Conservation (phyloP, 2,113 vertebrate genomes). For the Campylomormyrus numenius region DNA sequence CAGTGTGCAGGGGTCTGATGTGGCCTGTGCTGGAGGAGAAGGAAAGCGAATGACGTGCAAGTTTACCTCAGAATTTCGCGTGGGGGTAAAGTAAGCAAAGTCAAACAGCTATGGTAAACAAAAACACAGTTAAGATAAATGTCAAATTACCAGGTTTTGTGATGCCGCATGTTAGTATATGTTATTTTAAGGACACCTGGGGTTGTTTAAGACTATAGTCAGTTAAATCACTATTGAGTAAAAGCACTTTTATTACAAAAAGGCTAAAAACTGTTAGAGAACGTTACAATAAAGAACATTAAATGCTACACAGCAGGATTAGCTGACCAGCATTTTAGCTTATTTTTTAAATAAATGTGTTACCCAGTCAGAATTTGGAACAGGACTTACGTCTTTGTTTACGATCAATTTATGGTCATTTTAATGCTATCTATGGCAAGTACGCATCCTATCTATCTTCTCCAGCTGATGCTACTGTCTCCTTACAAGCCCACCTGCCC, state of each 20-base stretch:
- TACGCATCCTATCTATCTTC: background rate
- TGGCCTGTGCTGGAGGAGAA: background rate
- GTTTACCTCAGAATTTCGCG: background rate
- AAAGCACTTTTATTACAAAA: background rate
- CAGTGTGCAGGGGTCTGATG: background rate
- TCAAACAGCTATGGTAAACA: background rate
- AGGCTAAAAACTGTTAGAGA: background rate
- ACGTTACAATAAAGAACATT: background rate
- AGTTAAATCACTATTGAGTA: background rate
- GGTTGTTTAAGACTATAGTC: background rate
- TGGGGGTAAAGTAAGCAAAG: slow-evolving; percentile 11
- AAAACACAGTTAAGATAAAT: background rate
- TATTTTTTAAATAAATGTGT: background rate
- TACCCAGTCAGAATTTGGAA: background rate
- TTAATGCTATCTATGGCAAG: background rate
- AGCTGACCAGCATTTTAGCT: background rate
- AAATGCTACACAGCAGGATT: background rate
- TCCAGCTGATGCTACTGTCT: background rate
- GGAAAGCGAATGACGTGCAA: background rate
- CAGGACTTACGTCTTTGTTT: background rate
- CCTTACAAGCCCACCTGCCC: background rate
- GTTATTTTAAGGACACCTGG: background rate
- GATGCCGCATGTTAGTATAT: background rate
- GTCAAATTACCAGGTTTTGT: background rate
- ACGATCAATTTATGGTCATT: background rate